Evolutionary conservation across 2,797 vertebrate species (phyloP).

Genomic region (Melanotaenia trifasciata): DNA sequence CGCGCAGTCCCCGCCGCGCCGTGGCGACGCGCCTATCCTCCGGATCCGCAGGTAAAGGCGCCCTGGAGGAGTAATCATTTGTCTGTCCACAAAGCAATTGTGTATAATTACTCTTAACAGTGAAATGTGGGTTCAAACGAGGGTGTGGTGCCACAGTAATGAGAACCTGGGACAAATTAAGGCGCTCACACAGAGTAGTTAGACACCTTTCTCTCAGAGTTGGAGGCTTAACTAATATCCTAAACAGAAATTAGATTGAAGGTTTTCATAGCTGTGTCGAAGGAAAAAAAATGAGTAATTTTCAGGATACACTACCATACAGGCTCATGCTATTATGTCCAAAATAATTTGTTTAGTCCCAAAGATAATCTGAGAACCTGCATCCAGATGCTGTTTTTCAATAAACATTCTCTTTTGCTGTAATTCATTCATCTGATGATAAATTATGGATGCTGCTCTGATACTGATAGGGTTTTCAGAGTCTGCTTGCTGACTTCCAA

Average conservation of each 20-base stretch:
- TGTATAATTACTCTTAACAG: neutral
- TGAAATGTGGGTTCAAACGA: neutral
- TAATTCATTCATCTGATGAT: slow-evolving; percentile 27
- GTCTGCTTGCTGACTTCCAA: slow-evolving; percentile 5
- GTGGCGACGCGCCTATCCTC: slow-evolving; percentile 70
- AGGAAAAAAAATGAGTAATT: too few relatives aligned
- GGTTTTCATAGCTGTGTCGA: neutral
- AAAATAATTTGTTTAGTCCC: too few relatives aligned
- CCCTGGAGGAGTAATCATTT: neutral
- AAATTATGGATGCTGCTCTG: slow-evolving; percentile 30
- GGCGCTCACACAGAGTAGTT: neutral
- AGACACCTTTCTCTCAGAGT: neutral
- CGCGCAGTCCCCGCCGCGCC: slow-evolving; percentile 64
- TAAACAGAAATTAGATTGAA: neutral
- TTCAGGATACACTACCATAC: too few relatives aligned
- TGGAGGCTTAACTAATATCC: too few relatives aligned
- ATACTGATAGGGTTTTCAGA: neutral
- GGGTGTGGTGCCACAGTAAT: slow-evolving; percentile 16
- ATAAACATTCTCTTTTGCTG: neutral
- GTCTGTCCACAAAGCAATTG: neutral
- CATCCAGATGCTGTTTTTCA: neutral
- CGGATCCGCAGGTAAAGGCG: slow-evolving; percentile 68
- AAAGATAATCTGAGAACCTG: too few relatives aligned
- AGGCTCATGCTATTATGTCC: too few relatives aligned
- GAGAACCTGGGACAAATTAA: slow-evolving; percentile 1